Evolutionary conservation across 2,113 vertebrate species (phyloP).

Genomic region (Coreoperca whiteheadi): DNA sequence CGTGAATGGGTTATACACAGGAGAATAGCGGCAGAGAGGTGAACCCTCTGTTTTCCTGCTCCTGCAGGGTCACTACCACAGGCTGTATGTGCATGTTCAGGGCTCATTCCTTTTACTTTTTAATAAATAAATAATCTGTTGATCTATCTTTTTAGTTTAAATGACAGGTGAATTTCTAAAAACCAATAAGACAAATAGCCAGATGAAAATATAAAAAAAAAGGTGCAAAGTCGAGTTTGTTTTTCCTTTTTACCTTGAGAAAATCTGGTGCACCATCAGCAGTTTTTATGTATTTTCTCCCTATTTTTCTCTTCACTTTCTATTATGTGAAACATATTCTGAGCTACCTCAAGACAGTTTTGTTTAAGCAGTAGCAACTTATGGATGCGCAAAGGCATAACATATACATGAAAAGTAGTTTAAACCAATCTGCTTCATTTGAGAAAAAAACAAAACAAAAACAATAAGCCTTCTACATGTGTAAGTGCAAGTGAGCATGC

Average conservation of each 20-base stretch:
- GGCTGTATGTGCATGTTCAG: neutral
- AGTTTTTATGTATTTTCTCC: neutral
- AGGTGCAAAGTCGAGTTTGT: neutral
- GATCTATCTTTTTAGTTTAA: neutral
- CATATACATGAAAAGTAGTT: neutral
- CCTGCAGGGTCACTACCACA: neutral
- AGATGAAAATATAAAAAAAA: neutral
- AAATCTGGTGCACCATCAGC: neutral
- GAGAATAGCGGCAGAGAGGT: constrained; percentile 5
- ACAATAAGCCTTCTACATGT: neutral
- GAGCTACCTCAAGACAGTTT: neutral
- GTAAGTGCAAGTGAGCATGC: neutral
- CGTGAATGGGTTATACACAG: constrained; percentile 22
- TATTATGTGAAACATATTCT: neutral
- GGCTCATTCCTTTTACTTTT: neutral
- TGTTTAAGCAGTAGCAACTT: neutral
- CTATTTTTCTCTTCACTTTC: neutral
- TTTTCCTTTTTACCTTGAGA: neutral
- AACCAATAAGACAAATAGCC: neutral
- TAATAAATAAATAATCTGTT: neutral
- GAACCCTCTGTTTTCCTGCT: constrained; percentile 9
- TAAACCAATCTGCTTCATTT: neutral
- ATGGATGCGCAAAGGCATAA: neutral
- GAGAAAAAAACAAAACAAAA: neutral
- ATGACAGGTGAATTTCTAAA: neutral